Evolutionary conservation across 2,888 invertebrate species (phyloP).

Genomic region (Ptychoptera albimana): DNA sequence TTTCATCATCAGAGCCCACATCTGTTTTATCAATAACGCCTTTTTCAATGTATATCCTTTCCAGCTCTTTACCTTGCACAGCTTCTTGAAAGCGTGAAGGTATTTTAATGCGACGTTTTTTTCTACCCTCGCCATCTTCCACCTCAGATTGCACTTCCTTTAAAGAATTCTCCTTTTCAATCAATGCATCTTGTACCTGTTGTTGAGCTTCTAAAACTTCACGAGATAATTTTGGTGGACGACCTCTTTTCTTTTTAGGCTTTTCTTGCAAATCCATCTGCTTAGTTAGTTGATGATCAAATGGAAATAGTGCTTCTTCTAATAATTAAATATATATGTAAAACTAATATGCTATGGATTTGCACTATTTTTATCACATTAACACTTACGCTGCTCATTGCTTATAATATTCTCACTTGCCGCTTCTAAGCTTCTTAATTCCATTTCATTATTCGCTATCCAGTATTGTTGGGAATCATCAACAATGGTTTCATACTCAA

Average conservation of each 20-base stretch:
- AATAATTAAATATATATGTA: conserved; percentile 1
- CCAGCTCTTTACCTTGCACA: conserved; percentile 60
- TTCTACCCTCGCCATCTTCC: conserved; percentile 30
- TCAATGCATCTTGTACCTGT: conserved; percentile 11
- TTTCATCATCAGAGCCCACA: conserved; percentile 19
- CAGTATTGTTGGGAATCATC: conserved; percentile 13
- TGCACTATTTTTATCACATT: conserved; percentile 1
- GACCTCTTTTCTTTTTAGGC: conserved; percentile 50
- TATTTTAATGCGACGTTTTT: conserved; percentile 46
- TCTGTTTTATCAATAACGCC: conserved; percentile 50
- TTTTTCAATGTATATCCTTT: conserved; percentile 53
- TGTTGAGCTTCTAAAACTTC: conserved; percentile 18
- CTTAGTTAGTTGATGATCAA: conserved; percentile 46
- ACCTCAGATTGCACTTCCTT: conserved; percentile 13
- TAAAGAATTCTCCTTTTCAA: conserved; percentile 10
- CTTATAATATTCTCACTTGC: too few species aligned
- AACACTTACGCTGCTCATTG: too few species aligned
- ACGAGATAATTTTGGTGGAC: conserved; percentile 42
- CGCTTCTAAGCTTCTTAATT: too few species aligned
- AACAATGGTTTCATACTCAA: conserved; percentile 15
- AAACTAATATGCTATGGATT: too few species aligned
- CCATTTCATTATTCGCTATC: too few species aligned
- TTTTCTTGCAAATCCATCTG: conserved; percentile 44
- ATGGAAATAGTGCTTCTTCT: conserved; percentile 19
- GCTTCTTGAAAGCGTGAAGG: conserved; percentile 43